These are phyloP conservation scores for Ispidina lecontei DNA, from an alignment of 2,797 vertebrate species.

Conservation along the genomic window DNA sequence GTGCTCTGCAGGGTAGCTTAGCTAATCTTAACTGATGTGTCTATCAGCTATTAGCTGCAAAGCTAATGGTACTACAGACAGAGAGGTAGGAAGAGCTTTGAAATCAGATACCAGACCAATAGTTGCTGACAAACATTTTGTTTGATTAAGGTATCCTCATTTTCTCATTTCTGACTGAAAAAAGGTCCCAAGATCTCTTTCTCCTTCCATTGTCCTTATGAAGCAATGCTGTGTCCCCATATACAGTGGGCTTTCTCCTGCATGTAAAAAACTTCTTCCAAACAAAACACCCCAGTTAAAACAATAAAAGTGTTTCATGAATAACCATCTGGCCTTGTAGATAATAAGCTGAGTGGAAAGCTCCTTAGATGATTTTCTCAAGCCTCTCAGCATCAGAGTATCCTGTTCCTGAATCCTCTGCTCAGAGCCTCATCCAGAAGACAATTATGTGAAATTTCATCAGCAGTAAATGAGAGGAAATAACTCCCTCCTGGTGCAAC, in stretches of 20 bases:
- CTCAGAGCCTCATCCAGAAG: background rate
- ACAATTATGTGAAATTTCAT: conserved; percentile 57
- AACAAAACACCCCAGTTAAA: background rate
- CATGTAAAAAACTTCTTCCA: background rate
- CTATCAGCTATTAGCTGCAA: background rate
- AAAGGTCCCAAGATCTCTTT: background rate
- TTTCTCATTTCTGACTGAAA: background rate
- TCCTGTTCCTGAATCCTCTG: conserved; percentile 33
- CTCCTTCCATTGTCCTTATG: background rate
- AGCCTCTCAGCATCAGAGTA: conserved; percentile 3
- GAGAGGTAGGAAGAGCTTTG: background rate
- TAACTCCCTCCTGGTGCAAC: background rate
- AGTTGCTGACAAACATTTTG: background rate
- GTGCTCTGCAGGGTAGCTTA: background rate
- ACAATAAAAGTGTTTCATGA: background rate
- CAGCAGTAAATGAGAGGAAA: conserved; percentile 22
- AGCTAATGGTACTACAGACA: background rate
- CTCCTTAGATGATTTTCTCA: conserved; percentile 10
- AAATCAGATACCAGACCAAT: background rate
- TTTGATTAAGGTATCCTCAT: background rate
- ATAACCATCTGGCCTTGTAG: background rate
- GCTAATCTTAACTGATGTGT: background rate
- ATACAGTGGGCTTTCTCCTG: background rate
- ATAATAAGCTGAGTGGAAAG: conserved; percentile 23
- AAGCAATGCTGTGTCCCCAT: background rate